Evolutionary conservation across 30 jellyfish, hydroid and myxozoan genomes (phyloP).

Genomic region (Aurelia sp.): DNA sequence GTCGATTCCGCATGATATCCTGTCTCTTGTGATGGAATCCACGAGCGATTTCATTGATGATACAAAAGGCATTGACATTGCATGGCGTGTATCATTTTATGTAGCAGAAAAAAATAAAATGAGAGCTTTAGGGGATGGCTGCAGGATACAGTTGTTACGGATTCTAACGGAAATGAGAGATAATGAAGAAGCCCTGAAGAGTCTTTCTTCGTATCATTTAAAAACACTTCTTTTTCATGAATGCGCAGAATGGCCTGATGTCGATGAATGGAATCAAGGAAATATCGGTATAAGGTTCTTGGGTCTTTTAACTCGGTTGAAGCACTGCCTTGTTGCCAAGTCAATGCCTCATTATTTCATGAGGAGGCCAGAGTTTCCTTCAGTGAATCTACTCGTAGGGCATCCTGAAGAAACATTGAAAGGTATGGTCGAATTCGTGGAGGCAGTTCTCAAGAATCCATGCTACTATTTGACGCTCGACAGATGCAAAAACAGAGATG

Average conservation of each 20-base stretch:
- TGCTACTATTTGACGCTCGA: slow-evolving; percentile 6
- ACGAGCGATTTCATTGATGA: neutral
- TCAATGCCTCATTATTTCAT: slow-evolving; percentile 65
- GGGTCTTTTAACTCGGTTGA: slow-evolving; percentile 37
- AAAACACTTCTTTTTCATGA: slow-evolving; percentile 71
- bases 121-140: slow-evolving; percentile 77
- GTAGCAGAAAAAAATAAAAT: slow-evolving; percentile 87
- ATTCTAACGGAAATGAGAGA: slow-evolving; percentile 82
- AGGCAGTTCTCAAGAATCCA: slow-evolving; percentile 54
- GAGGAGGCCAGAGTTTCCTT: slow-evolving; percentile 78
- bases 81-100: slow-evolving; percentile 79
- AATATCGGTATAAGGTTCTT: slow-evolving; percentile 43
- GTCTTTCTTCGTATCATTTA: slow-evolving; percentile 77
- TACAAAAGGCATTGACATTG: slow-evolving; percentile 21
- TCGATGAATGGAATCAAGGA: slow-evolving; percentile 54
- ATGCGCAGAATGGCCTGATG: slow-evolving; percentile 57
- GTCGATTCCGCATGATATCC: slow-evolving; percentile 30
- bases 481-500: slow-evolving; percentile 33
- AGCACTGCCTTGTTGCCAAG: slow-evolving; percentile 19
- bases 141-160: slow-evolving; percentile 74
- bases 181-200: slow-evolving; percentile 57
- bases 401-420: slow-evolving; percentile 32
- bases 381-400: slow-evolving; percentile 56
- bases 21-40: slow-evolving; percentile 7
- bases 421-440: slow-evolving; percentile 51